Percentiles rank a stretch among this genome's conserved stretches.
phyloP scores from a whole-genome alignment of 2,888 invertebrate genomes.

The Iphiclides podalirius region DNA sequence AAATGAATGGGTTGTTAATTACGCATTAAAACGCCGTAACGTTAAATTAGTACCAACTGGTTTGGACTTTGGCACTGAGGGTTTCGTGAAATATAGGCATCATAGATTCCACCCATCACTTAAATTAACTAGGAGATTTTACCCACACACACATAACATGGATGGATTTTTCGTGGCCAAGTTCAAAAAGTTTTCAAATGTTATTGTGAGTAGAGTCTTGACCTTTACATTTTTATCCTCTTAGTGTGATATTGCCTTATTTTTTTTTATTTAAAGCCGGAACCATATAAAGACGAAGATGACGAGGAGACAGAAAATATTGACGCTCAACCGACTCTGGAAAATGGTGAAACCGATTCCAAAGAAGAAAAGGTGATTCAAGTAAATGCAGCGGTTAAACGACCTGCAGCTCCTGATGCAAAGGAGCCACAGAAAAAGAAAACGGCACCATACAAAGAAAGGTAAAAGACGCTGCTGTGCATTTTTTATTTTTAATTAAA shows the following conservation, averaged over 20 bases:
- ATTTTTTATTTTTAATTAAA: too few relatives aligned
- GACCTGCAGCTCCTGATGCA: conserved; percentile 39
- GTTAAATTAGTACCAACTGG: conserved; percentile 97
- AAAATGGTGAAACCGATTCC: conserved; percentile 51
- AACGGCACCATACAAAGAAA: conserved; percentile 12
- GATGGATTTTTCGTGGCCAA: conserved; percentile 99
- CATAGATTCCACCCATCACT: conserved; percentile 94
- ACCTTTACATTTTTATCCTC: neutral
- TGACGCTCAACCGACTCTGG: conserved; percentile 35
- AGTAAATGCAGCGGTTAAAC: conserved; percentile 40
- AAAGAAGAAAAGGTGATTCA: conserved; percentile 33
- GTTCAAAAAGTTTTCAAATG: conserved; percentile 96
- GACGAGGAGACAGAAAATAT: conserved; percentile 51
- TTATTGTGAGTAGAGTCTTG: conserved; percentile 72
- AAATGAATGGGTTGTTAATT: conserved; percentile 98
- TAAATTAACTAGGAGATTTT: conserved; percentile 93
- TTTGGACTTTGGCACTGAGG: conserved; percentile 96
- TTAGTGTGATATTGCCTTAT: neutral
- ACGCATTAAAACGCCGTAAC: conserved; percentile 94
- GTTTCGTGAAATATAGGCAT: conserved; percentile 93
- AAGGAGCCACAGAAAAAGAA: conserved; percentile 31
- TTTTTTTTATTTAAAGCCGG: conserved; percentile 51
- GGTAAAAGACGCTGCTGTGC: too few relatives aligned
- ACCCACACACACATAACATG: conserved; percentile 99
- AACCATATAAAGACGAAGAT: conserved; percentile 65